Conservation (phyloP, 2,888 invertebrate genomes). For the Rhagophthalmus giganteus region DNA sequence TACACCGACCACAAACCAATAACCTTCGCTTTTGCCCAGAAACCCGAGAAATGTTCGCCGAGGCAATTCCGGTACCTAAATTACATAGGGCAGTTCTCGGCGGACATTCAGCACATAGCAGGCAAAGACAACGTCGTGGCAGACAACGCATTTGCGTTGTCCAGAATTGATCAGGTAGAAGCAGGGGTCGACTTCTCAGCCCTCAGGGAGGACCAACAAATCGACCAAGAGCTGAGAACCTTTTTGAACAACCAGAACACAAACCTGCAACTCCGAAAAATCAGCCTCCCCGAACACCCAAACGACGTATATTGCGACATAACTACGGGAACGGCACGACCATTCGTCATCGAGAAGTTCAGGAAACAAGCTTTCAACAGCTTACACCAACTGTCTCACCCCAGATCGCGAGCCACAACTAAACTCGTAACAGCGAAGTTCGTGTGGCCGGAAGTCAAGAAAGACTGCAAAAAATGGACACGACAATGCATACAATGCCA, state of each 20-base stretch:
- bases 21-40: slow-evolving; percentile 42
- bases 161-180: slow-evolving; percentile 1
- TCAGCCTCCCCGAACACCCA: background rate
- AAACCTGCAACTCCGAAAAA: background rate
- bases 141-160: no score
- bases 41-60: slow-evolving; percentile 35
- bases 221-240: background rate
- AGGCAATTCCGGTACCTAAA: slow-evolving; percentile 20
- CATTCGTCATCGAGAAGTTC: background rate
- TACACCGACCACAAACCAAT: slow-evolving; percentile 27
- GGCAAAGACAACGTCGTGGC: no score
- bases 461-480: slow-evolving; percentile 3
- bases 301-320: background rate
- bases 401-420: no score
- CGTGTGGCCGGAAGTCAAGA: no score
- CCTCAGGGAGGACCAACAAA: slow-evolving; percentile 3
- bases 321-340: background rate
- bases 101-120: no score
- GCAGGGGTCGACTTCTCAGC: slow-evolving; percentile 4
- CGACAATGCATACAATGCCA: no score
- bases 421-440: no score
- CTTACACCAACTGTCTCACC: slow-evolving; percentile 3
- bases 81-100: slow-evolving; percentile 20
- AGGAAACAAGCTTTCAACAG: background rate
- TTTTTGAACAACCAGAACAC: background rate